These are phyloP conservation scores for Zaprionus lineosus DNA, from an alignment of 2,888 invertebrate species.

Conservation along the genomic window DNA sequence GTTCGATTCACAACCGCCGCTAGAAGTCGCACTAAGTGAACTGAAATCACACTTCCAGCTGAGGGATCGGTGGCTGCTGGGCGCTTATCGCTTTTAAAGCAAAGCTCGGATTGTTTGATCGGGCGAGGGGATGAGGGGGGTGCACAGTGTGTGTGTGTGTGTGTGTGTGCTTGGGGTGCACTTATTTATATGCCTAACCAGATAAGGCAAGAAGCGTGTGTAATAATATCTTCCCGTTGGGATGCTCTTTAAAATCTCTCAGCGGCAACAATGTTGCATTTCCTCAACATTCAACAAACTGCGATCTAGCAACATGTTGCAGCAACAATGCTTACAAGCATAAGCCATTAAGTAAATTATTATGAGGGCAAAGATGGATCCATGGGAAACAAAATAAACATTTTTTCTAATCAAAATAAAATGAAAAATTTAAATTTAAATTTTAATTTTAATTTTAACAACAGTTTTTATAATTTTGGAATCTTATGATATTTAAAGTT, in stretches of 20 bases:
- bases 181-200: background rate
- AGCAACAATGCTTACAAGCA: constrained; percentile 6
- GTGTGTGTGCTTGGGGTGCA: background rate
- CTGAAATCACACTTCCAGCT: constrained; percentile 24
- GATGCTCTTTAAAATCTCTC: constrained; percentile 15
- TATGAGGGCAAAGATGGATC: background rate
- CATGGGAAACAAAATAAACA: too few relatives aligned
- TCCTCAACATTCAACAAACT: background rate
- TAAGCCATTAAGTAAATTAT: too few relatives aligned
- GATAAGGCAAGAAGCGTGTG: constrained; percentile 49
- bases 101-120: too few relatives aligned
- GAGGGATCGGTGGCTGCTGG: constrained; percentile 16
- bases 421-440: too few relatives aligned
- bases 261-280: constrained; percentile 38
- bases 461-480: too few relatives aligned
- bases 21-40: constrained; percentile 32
- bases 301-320: constrained; percentile 1
- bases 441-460: too few relatives aligned
- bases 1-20: constrained; percentile 32
- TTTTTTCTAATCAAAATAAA: too few relatives aligned
- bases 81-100: constrained; percentile 30
- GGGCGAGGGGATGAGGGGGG: background rate
- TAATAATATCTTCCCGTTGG: constrained; percentile 32
- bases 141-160: background rate
- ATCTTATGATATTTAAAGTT: too few relatives aligned